Conservation (phyloP, 2,888 invertebrate species). For the Arctia plantaginis region DNA sequence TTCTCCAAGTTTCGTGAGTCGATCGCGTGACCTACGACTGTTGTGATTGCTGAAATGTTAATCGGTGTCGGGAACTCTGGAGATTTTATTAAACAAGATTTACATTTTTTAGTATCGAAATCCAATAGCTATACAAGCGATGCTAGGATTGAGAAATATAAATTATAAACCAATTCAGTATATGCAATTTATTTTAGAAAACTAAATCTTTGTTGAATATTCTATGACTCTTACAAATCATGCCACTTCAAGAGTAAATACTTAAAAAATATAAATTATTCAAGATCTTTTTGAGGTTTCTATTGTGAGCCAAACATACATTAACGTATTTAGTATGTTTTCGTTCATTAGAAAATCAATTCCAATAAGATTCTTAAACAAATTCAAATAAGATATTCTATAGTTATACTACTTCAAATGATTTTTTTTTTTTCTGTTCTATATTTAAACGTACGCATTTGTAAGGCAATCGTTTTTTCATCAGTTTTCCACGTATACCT, state of each 20-base stretch:
- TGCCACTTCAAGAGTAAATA: no score
- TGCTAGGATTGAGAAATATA: conserved; percentile 30
- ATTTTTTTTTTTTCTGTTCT: not conserved
- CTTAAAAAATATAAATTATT: no score
- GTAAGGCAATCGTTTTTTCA: conserved; percentile 19
- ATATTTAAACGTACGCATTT: not conserved
- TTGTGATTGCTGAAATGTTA: conserved; percentile 82
- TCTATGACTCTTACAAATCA: not conserved
- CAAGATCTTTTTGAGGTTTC: not conserved
- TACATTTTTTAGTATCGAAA: conserved; percentile 64
- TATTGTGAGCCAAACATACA: no score
- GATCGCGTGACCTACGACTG: conserved; percentile 74
- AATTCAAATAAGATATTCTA: not conserved
- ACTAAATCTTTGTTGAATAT: no score
- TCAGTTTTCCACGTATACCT: conserved; percentile 11
- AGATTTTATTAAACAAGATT: conserved; percentile 75
- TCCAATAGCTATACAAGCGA: conserved; percentile 43
- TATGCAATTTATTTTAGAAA: not conserved
- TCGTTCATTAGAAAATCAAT: conserved; percentile 4
- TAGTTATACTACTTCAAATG: no score
- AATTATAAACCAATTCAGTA: not conserved
- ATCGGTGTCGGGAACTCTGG: conserved; percentile 71
- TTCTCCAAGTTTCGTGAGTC: conserved; percentile 69
- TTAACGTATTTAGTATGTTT: no score
- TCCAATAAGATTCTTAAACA: conserved; percentile 13